A percentile compares a stretch with the other conserved stretches of the same genome.
These are phyloP conservation scores for Delphinus delphis DNA, from an alignment of 2,113 vertebrate species.

Conservation along the genomic window DNA sequence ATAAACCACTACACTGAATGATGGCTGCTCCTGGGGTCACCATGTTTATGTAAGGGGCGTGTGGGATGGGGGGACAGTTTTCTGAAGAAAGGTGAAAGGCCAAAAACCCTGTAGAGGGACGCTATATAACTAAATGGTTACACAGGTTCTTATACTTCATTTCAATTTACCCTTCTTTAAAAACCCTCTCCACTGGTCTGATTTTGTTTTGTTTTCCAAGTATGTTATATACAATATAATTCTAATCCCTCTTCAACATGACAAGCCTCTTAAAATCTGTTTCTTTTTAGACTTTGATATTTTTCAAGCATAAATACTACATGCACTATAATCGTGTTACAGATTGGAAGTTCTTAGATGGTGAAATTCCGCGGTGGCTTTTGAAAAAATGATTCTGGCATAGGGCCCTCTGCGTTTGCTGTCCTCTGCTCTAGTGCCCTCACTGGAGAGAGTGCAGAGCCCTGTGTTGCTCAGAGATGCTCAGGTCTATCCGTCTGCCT, in stretches of 20 bases:
- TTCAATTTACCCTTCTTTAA: background rate
- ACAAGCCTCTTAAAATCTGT: background rate
- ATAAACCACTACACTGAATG: background rate
- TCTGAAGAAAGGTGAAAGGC: background rate
- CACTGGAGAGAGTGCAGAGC: background rate
- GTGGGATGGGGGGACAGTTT: fast-evolving
- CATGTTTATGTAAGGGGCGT: background rate
- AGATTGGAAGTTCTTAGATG: background rate
- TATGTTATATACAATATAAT: background rate
- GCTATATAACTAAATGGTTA: background rate
- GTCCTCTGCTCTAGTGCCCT: background rate
- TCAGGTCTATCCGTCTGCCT: background rate
- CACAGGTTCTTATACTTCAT: background rate
- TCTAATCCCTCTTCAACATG: background rate
- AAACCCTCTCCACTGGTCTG: background rate
- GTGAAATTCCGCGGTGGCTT: background rate
- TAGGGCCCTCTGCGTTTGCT: background rate
- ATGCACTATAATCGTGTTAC: background rate
- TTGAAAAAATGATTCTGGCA: background rate
- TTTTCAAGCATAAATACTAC: background rate
- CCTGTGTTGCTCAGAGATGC: background rate
- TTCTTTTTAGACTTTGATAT: background rate
- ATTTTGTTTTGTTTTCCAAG: background rate
- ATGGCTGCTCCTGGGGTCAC: background rate
- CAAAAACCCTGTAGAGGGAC: background rate